Percentiles rank a stretch among this genome's conserved stretches.
Evolutionary conservation across 2,888 invertebrate species (phyloP).

Genomic region (Coenonympha glycerion): DNA sequence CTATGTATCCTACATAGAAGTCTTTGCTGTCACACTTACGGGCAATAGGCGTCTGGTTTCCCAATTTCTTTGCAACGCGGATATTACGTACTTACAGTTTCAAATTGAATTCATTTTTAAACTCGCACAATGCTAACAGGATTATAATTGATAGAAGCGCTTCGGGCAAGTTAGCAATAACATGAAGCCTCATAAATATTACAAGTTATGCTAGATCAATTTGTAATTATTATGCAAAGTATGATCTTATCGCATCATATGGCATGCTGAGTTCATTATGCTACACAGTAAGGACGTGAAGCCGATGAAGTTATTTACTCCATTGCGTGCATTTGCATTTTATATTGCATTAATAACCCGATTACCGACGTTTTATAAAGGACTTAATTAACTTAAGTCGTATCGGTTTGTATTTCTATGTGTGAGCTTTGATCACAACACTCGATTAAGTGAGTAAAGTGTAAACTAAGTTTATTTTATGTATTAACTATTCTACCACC

Average conservation of each 20-base stretch:
- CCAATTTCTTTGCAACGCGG: too few species aligned
- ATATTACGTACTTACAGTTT: too few species aligned
- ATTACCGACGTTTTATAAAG: constrained; percentile 19
- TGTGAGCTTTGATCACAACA: not conserved
- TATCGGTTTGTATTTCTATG: not conserved
- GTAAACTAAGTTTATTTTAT: not conserved
- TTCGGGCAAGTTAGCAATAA: not conserved
- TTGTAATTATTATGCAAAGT: constrained; percentile 11
- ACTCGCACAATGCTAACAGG: too few species aligned
- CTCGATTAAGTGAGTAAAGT: not conserved
- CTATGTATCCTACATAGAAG: too few species aligned
- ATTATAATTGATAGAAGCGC: not conserved
- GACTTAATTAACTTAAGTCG: constrained; percentile 17
- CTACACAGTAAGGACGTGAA: constrained; percentile 13
- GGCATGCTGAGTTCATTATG: constrained; percentile 17
- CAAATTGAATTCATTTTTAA: too few species aligned
- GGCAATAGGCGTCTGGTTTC: too few species aligned
- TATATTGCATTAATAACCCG: constrained; percentile 23
- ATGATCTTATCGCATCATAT: constrained; percentile 15
- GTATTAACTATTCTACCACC: not conserved
- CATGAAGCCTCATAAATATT: constrained; percentile 6
- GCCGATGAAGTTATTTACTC: constrained; percentile 20
- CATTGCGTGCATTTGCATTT: constrained; percentile 22
- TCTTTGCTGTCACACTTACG: too few species aligned
- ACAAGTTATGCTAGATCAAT: constrained; percentile 1